A percentile compares a stretch with the other conserved stretches of the same genome.
These are phyloP conservation scores for Epinephelus fuscoguttatus DNA, from an alignment of 2,113 vertebrate species.

Conservation along the genomic window DNA sequence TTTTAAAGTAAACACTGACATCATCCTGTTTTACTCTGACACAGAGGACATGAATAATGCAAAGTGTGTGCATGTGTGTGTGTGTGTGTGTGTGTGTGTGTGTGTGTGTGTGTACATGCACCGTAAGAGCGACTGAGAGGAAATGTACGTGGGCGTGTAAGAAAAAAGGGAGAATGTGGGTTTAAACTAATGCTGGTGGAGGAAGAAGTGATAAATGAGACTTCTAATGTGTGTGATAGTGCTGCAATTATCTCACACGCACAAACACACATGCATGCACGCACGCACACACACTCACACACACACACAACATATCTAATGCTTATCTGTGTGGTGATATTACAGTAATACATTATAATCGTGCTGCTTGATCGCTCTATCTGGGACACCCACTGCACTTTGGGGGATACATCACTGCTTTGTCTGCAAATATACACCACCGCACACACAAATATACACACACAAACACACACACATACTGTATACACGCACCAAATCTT, in stretches of 20 bases:
- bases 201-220: conserved; percentile 8
- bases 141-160: background rate
- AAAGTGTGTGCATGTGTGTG: background rate
- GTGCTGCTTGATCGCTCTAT: conserved; percentile 48
- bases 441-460: background rate
- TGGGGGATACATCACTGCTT: conserved; percentile 51
- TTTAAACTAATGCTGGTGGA: conserved; percentile 12
- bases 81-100: background rate
- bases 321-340: conserved; percentile 44
- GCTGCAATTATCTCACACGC: conserved; percentile 25
- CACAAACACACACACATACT: conserved; percentile 6
- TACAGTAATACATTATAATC: conserved; percentile 59
- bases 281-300: background rate
- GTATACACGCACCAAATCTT: background rate
- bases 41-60: conserved; percentile 13
- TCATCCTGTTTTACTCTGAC: conserved; percentile 6
- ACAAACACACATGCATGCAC: background rate
- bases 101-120: background rate
- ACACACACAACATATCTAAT: background rate
- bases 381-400: conserved; percentile 41
- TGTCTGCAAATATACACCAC: conserved; percentile 37
- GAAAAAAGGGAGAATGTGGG: background rate
- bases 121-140: background rate
- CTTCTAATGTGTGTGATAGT: conserved; percentile 21
- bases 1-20: conserved; percentile 20